phyloP scores from a whole-genome alignment of 64 coral and sea anemone genomes.

The Astreopora myriophthalma region DNA sequence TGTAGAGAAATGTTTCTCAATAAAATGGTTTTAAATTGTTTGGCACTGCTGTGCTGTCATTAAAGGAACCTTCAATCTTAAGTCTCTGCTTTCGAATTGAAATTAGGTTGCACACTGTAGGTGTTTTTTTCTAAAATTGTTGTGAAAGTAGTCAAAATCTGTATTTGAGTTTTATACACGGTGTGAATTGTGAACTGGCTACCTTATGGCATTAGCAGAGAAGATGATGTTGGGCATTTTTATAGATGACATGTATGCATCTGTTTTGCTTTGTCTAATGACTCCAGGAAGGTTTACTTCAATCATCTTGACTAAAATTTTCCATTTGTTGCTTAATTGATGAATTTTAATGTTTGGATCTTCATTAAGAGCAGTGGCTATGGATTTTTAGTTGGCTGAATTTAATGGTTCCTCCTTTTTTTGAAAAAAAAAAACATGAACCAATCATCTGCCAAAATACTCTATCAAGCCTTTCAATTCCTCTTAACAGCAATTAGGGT shows the following conservation, averaged over 20 bases:
- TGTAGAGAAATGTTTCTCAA: neutral
- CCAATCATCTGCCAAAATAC: slow-evolving; percentile 20
- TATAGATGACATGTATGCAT: neutral
- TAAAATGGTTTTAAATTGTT: neutral
- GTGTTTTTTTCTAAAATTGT: no score
- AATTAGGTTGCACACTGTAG: no score
- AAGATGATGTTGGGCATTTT: neutral
- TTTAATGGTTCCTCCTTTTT: slow-evolving; percentile 5
- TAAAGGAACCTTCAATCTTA: neutral
- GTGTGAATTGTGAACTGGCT: no score
- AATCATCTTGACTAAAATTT: neutral
- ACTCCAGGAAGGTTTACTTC: neutral
- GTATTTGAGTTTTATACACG: no score
- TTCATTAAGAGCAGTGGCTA: neutral
- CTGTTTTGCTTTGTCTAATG: neutral
- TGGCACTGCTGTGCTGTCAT: neutral
- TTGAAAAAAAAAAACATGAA: neutral
- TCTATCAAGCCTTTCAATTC: neutral
- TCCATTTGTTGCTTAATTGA: slow-evolving; percentile 40
- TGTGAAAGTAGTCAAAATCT: no score
- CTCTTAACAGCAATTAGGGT: slow-evolving; percentile 44
- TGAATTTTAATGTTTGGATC: slow-evolving; percentile 48
- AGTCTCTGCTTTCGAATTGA: no score
- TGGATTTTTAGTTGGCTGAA: neutral
- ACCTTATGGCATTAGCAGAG: neutral